Evolutionary conservation across 1,140 invertebrate genomes (phyloP).

Genomic region (Dendroctonus valens): DNA sequence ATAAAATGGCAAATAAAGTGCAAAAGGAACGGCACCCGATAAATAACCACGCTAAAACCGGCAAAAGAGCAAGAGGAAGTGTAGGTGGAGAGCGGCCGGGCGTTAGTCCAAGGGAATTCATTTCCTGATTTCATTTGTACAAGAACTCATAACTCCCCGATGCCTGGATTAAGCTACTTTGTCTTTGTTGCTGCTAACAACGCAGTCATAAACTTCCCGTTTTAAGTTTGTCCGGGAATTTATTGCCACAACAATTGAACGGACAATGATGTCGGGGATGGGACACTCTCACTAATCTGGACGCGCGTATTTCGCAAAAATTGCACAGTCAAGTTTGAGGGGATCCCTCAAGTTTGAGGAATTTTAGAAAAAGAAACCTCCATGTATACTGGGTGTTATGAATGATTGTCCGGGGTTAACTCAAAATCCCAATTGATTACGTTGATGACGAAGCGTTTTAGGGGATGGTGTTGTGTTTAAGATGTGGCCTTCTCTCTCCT

Average conservation of each 20-base stretch:
- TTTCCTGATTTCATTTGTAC: constrained; percentile 50
- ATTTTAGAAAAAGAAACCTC: not conserved
- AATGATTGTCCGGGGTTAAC: constrained; percentile 16
- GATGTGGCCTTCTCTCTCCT: constrained; percentile 26
- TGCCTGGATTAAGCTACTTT: constrained; percentile 46
- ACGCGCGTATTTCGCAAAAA: too few relatives aligned
- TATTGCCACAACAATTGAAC: constrained; percentile 29
- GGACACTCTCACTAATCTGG: too few relatives aligned
- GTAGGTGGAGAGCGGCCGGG: constrained; percentile 41
- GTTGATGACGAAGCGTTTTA: constrained; percentile 22
- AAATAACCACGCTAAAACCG: constrained; percentile 45
- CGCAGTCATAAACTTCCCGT: constrained; percentile 35
- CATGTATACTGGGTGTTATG: too few relatives aligned
- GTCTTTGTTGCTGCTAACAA: constrained; percentile 44
- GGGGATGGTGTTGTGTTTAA: constrained; percentile 31
- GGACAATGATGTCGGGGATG: not conserved
- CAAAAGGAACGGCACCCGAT: constrained; percentile 43
- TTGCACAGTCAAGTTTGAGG: too few relatives aligned
- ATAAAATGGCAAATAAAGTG: constrained; percentile 12
- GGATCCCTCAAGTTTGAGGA: too few relatives aligned
- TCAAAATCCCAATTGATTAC: constrained; percentile 20
- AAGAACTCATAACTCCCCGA: constrained; percentile 43
- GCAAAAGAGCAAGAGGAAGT: constrained; percentile 45
- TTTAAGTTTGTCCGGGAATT: constrained; percentile 30
- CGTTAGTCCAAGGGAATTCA: constrained; percentile 48